Base-by-base conservation (phyloP, 2,797 vertebrate species). In the Catostomus latipinnis region DNA sequence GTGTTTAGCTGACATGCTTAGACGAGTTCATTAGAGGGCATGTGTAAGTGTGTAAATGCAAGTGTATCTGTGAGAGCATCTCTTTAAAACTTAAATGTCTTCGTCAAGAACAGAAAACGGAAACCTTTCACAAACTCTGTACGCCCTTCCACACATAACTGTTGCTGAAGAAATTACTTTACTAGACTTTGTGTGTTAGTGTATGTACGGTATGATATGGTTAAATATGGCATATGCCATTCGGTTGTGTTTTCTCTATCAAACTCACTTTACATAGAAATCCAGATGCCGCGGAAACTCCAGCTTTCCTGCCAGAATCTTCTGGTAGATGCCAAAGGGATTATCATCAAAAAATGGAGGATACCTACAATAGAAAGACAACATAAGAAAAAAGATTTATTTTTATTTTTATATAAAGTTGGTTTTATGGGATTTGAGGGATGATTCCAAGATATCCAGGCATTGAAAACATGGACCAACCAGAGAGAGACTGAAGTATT, bases 321-420 rank as follows among this genome's bases (percentile, higher is more conserved):
- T 98, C 92, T 98, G 97, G 87, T 98, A 98, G 84, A 98, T 98
- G 62, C 97, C 97, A 88, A 98, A 98, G 0, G 97, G 97, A 90
- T 98, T 98, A 92, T 98, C 97, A 82, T 98, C 97, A 88, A 98
- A 98, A 91, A 98, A 98, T 0, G 97, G 97, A 0, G 97, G 97
- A 81, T 98, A 96, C 87, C 97, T 98, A 86, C 13, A 6, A 71
- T 6, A 80, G 14, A 56, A 58, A 50, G 58, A 49, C 4, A 53
- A 43, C 2, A 67, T 54, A 45, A 4, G n/a, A 43, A 72, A 43
- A 72, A 8, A 53, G 8, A 74, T 57, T 1, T 12, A 6, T 18
- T 54, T 10, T 14, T 50, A 8, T 5, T 57, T 4, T 46, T 18
- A 14, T 1, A 43, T 50, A 53, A 52, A 52, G 11, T n/a, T 61